Percentiles rank a stretch among this genome's conserved stretches.
Conservation (phyloP, 2,888 invertebrate species). For the Quadroppia sp. region DNA sequence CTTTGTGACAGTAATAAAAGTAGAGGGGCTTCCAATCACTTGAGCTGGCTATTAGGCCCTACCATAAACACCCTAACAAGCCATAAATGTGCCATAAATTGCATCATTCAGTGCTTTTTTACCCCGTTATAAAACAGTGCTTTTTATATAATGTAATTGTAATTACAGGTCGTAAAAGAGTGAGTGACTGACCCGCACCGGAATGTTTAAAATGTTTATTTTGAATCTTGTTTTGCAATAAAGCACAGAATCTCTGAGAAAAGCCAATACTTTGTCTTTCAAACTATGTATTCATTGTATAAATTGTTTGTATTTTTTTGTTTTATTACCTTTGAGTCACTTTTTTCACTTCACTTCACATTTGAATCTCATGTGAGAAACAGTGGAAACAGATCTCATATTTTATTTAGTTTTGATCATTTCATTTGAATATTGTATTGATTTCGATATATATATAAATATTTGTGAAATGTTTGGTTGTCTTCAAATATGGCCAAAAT, state of each 20-base stretch:
- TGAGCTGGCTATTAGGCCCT: conserved; percentile 36
- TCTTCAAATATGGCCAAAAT: neutral
- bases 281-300: conserved; percentile 9
- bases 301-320: neutral
- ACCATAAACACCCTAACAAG: conserved; percentile 39
- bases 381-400: neutral
- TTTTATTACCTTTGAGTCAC: conserved; percentile 12
- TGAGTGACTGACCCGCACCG: conserved; percentile 24
- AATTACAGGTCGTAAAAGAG: conserved; percentile 34
- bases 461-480: conserved; percentile 1
- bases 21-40: conserved; percentile 34
- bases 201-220: conserved; percentile 25
- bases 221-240: neutral
- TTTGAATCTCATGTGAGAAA: conserved; percentile 3
- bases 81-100: conserved; percentile 42
- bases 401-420: neutral
- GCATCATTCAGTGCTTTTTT: conserved; percentile 34
- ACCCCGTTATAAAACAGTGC: conserved; percentile 33
- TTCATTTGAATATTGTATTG: neutral
- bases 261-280: conserved; percentile 11
- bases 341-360: neutral
- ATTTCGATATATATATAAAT: neutral
- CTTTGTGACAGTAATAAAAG: conserved; percentile 35
- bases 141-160: conserved; percentile 36
- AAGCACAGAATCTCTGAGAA: neutral